Conservation (phyloP, 2,113 vertebrate species). For the Anguilla rostrata region DNA sequence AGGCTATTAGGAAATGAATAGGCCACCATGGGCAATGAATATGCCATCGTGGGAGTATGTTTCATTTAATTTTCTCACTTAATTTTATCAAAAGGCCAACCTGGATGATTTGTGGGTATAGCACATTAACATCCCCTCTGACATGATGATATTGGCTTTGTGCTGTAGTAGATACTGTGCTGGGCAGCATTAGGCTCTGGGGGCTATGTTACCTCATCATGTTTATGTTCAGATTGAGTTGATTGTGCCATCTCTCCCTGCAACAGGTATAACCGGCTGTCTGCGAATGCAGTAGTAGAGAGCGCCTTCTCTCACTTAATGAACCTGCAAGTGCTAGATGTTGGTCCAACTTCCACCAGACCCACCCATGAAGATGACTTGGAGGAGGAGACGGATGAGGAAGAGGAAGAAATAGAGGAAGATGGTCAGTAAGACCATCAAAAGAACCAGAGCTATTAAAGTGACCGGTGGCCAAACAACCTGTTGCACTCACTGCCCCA, state of each 20-base stretch:
- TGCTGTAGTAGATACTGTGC: neutral
- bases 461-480: neutral
- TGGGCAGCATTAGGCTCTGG: neutral
- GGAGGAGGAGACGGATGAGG: slow-evolving; percentile 29
- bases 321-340: slow-evolving; percentile 87
- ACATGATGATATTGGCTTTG: neutral
- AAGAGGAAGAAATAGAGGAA: slow-evolving; percentile 30
- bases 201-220: neutral
- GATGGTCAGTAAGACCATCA: slow-evolving; percentile 23
- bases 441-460: neutral
- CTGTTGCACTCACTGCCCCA: neutral
- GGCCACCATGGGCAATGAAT: neutral
- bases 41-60: neutral
- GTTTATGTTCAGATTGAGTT: neutral
- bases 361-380: slow-evolving; percentile 14
- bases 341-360: slow-evolving; percentile 64
- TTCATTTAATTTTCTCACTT: neutral
- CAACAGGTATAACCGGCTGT: slow-evolving; percentile 86
- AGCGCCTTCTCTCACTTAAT: slow-evolving; percentile 81
- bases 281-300: slow-evolving; percentile 79
- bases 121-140: neutral
- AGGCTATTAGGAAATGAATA: slow-evolving; percentile 1
- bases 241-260: neutral
- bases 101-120: slow-evolving; percentile 1
- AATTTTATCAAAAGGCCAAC: neutral